Evolutionary conservation across 2,113 vertebrate species (phyloP).

Genomic region (Microtus pennsylvanicus): DNA sequence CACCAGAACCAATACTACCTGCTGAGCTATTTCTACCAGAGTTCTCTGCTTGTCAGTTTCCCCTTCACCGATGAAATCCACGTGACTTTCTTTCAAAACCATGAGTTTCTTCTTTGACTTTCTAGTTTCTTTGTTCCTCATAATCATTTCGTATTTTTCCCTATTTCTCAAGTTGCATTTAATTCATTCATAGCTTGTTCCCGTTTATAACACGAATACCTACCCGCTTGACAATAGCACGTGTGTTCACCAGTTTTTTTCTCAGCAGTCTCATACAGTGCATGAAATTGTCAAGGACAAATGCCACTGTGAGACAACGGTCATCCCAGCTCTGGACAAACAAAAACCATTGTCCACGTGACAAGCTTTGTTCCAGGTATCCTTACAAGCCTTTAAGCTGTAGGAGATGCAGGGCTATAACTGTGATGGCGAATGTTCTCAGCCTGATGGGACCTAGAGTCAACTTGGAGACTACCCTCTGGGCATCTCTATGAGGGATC

Average conservation of each 20-base stretch:
- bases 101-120: not conserved
- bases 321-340: not conserved
- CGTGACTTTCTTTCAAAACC: not conserved
- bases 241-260: not conserved
- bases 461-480: not conserved
- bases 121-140: not conserved
- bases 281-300: not conserved
- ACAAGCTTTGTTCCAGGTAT: too few relatives aligned
- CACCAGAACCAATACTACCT: not conserved
- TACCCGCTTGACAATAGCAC: not conserved
- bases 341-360: not conserved
- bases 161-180: not conserved
- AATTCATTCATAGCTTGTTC: constrained; percentile 10
- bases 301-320: not conserved
- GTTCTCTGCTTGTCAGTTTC: not conserved
- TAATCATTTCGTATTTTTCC: not conserved
- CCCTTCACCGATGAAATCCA: not conserved
- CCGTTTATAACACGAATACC: not conserved
- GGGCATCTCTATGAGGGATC: too few relatives aligned
- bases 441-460: not conserved
- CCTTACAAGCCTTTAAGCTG: not conserved
- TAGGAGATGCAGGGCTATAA: not conserved
- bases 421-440: not conserved
- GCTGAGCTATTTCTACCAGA: not conserved
- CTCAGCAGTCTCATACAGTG: not conserved